Conservation (phyloP, 1,140 invertebrate species). For the Asbolus verrucosus region DNA sequence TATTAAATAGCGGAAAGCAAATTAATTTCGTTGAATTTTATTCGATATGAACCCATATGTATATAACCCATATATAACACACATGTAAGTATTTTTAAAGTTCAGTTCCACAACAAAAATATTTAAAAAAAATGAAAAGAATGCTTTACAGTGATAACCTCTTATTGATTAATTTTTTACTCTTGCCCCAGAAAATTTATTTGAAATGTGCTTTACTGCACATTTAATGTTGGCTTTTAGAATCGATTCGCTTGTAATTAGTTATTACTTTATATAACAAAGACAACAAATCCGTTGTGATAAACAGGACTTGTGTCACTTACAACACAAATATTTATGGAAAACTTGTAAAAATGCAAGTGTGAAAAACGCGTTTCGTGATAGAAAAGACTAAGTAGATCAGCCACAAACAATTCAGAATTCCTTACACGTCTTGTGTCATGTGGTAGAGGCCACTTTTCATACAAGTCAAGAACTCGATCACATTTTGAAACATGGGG, state of each 20-base stretch:
- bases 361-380: background rate
- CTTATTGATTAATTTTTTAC: too few relatives aligned
- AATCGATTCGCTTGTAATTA: constrained; percentile 19
- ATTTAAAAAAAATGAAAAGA: too few relatives aligned
- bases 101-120: too few relatives aligned
- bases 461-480: constrained; percentile 55
- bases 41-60: too few relatives aligned
- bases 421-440: constrained; percentile 56
- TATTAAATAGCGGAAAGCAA: too few relatives aligned
- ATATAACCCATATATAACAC: too few relatives aligned
- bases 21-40: too few relatives aligned
- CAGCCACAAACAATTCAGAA: background rate
- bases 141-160: too few relatives aligned
- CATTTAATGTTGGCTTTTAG: background rate
- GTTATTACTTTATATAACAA: constrained; percentile 4
- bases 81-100: too few relatives aligned
- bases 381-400: too few relatives aligned
- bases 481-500: constrained; percentile 59
- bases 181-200: too few relatives aligned
- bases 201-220: constrained; percentile 9
- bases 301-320: background rate
- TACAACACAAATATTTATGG: background rate
- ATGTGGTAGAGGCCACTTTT: constrained; percentile 54
- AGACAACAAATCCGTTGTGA: background rate
- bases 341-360: background rate